A percentile compares a stretch with the other conserved stretches of the same genome.
Evolutionary conservation across 2,888 invertebrate genomes (phyloP).

Genomic region (Dusona sp.): DNA sequence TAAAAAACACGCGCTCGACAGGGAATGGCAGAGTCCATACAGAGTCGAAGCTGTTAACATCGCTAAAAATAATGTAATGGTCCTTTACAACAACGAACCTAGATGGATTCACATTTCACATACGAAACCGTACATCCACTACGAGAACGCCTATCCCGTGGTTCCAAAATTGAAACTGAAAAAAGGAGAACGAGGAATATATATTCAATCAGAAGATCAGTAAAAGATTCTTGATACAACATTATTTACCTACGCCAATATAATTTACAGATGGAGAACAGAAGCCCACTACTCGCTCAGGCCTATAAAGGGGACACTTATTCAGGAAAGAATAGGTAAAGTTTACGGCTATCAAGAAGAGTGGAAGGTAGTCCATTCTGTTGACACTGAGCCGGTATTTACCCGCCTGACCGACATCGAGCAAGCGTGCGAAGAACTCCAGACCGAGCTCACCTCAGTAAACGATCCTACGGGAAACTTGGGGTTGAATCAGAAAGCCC

Average conservation of each 20-base stretch:
- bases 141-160: neutral
- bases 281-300: constrained; percentile 26
- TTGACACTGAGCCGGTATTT: constrained; percentile 19
- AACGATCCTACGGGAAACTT: constrained; percentile 7
- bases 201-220: constrained; percentile 6
- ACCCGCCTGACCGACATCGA: constrained; percentile 10
- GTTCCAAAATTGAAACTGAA: constrained; percentile 21
- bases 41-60: constrained; percentile 24
- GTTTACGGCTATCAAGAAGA: constrained; percentile 43
- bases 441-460: neutral
- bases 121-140: constrained; percentile 29
- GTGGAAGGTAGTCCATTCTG: constrained; percentile 25
- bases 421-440: neutral
- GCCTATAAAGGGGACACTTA: constrained; percentile 30
- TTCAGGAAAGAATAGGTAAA: constrained; percentile 28
- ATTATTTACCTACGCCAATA: neutral
- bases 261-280: constrained; percentile 31
- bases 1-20: constrained; percentile 23
- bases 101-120: constrained; percentile 28
- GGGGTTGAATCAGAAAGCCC: constrained; percentile 8
- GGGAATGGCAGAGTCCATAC: constrained; percentile 34
- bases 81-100: constrained; percentile 24
- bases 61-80: constrained; percentile 19
- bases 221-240: neutral
- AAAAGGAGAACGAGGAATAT: neutral